phyloP scores from a whole-genome alignment of 2,113 vertebrate species.

The Rhinoderma darwinii region DNA sequence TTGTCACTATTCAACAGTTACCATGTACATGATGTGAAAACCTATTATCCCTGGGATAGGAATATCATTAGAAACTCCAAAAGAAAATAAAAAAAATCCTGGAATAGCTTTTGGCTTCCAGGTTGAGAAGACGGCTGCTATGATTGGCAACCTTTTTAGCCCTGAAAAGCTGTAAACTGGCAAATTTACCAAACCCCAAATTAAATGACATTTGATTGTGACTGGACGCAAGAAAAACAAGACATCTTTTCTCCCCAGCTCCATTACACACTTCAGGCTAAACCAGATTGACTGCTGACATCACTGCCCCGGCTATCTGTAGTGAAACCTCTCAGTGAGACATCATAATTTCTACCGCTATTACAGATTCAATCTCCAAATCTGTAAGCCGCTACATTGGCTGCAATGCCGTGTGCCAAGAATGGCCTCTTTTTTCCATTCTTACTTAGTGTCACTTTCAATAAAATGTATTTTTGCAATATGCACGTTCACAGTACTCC shows the following conservation, averaged over 20 bases:
- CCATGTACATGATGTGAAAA: too few relatives aligned
- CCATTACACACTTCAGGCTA: constrained; percentile 52
- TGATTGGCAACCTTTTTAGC: constrained; percentile 51
- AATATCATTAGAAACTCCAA: too few relatives aligned
- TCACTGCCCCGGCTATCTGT: constrained; percentile 53
- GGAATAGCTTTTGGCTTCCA: too few relatives aligned
- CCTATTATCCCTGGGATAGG: too few relatives aligned
- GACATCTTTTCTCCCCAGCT: constrained; percentile 65
- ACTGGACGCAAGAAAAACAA: constrained; percentile 67
- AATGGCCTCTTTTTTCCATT: constrained; percentile 28
- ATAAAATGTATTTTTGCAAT: constrained; percentile 46
- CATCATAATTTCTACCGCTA: constrained; percentile 36
- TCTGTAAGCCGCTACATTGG: constrained; percentile 27
- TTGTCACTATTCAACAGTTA: neutral
- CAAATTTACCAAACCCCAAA: constrained; percentile 70
- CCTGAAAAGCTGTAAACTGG: constrained; percentile 73
- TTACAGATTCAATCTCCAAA: constrained; percentile 50
- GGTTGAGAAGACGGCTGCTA: neutral
- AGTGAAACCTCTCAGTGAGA: constrained; percentile 45
- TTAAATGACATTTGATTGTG: constrained; percentile 72
- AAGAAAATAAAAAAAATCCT: too few relatives aligned
- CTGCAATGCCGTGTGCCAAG: constrained; percentile 29
- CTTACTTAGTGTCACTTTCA: constrained; percentile 56
- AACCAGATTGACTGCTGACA: constrained; percentile 49
- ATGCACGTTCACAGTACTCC: constrained; percentile 31